Percentiles rank a stretch among this genome's conserved stretches.
phyloP scores from a whole-genome alignment of 1,140 invertebrate genomes.

The Leucophenga varia region DNA sequence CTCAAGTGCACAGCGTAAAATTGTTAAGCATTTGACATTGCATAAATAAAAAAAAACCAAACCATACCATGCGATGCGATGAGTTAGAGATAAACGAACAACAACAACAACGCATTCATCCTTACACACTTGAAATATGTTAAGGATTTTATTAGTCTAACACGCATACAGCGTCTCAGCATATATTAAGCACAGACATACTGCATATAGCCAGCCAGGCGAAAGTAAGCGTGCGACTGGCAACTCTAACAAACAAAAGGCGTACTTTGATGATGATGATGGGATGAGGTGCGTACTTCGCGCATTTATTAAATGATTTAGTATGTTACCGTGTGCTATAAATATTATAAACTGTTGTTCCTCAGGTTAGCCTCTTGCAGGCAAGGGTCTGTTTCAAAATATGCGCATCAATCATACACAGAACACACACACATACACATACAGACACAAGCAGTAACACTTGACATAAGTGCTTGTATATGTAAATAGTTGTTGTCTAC shows the following conservation, averaged over 20 bases:
- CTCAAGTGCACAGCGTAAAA: constrained; percentile 19
- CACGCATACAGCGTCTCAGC: not conserved
- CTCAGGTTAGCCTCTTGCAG: too few species aligned
- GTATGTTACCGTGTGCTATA: constrained; percentile 46
- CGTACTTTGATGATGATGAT: too few species aligned
- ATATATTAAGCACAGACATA: too few species aligned
- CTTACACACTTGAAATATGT: not conserved
- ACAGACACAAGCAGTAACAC: too few species aligned
- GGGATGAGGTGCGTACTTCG: too few species aligned
- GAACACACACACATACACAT: constrained; percentile 7
- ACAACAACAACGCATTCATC: constrained; percentile 8
- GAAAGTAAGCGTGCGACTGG: too few species aligned
- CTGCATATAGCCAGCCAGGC: too few species aligned
- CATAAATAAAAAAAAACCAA: constrained; percentile 10
- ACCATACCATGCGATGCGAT: not conserved
- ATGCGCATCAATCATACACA: constrained; percentile 12
- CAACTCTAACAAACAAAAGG: too few species aligned
- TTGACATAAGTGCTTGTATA: too few species aligned
- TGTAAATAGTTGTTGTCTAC: constrained; percentile 29
- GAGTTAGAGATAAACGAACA: not conserved
- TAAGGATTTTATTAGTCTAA: constrained; percentile 37
- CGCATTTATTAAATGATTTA: constrained; percentile 42
- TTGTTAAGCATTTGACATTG: constrained; percentile 32
- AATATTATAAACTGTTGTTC: constrained; percentile 43
- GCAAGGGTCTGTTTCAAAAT: constrained; percentile 23